A percentile compares a stretch with the other conserved stretches of the same genome.
phyloP scores from a whole-genome alignment of 1,140 invertebrate species.

The Drosophila triauraria region DNA sequence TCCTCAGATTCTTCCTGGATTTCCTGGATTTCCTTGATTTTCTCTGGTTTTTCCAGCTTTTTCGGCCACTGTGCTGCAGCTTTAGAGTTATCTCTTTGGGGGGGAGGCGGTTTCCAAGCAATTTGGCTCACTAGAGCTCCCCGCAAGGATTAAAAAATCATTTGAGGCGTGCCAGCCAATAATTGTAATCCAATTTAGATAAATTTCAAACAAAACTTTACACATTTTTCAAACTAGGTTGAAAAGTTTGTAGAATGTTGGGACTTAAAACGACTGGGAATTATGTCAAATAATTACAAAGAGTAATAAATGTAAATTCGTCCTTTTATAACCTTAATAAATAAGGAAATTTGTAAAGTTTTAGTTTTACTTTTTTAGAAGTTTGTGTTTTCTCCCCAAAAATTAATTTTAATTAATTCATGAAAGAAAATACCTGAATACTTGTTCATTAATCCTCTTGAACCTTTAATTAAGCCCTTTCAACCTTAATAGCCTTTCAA shows the following conservation, averaged over 20 bases:
- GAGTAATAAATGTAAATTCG: neutral
- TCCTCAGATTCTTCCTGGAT: neutral
- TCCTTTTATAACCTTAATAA: neutral
- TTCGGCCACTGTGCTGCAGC: conserved; percentile 30
- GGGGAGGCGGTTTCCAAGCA: conserved; percentile 29
- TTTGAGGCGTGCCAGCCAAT: conserved; percentile 11
- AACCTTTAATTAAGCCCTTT: too few species aligned
- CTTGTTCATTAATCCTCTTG: too few species aligned
- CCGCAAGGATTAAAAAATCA: conserved; percentile 33
- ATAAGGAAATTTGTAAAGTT: too few species aligned
- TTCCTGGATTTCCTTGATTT: neutral
- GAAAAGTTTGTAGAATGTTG: neutral
- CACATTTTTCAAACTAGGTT: neutral
- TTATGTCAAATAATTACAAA: neutral
- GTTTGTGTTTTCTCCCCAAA: too few species aligned
- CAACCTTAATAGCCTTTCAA: too few species aligned
- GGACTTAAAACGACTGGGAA: neutral
- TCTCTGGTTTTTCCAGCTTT: neutral
- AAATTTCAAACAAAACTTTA: conserved; percentile 5
- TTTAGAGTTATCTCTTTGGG: conserved; percentile 12
- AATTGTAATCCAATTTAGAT: conserved; percentile 13
- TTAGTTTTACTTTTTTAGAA: too few species aligned
- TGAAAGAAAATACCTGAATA: too few species aligned
- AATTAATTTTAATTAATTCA: too few species aligned
- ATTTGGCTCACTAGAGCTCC: conserved; percentile 26